These are phyloP conservation scores for Pandemis cinnamomeana DNA, from an alignment of 2,888 invertebrate species.

Conservation along the genomic window DNA sequence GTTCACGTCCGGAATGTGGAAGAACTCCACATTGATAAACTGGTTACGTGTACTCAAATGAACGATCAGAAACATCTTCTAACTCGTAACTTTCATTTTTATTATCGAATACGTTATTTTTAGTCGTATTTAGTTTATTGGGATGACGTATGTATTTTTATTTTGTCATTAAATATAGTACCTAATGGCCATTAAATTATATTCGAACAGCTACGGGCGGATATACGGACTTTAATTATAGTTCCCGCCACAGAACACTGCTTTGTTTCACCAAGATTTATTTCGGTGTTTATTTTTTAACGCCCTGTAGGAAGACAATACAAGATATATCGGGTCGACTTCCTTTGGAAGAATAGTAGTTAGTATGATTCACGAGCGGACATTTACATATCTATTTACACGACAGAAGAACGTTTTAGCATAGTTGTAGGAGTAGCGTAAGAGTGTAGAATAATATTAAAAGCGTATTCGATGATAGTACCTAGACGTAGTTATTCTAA, in stretches of 20 bases:
- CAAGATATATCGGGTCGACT: slow-evolving; percentile 16
- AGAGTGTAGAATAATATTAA: neutral
- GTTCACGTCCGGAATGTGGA: neutral
- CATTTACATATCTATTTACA: slow-evolving; percentile 11
- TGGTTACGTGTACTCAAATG: neutral
- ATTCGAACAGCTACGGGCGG: slow-evolving; percentile 16
- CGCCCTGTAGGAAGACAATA: slow-evolving; percentile 24
- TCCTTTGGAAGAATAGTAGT: slow-evolving; percentile 22
- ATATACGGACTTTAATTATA: slow-evolving; percentile 22
- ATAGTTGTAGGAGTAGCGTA: neutral
- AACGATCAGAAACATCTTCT: neutral
- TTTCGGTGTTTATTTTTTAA: slow-evolving; percentile 31
- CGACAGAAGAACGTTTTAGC: neutral
- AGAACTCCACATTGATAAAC: neutral
- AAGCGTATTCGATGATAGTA: neutral
- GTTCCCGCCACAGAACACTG: slow-evolving; percentile 10
- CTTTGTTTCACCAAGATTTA: slow-evolving; percentile 32
- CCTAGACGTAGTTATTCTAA: no score
- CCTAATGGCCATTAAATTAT: slow-evolving; percentile 34
- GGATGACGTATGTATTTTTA: neutral
- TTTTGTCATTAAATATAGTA: slow-evolving; percentile 22
- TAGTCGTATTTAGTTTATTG: no score
- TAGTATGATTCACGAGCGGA: slow-evolving; percentile 20
- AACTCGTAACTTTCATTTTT: no score
- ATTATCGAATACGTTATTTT: no score